These are phyloP conservation scores for Iguana delicatissima DNA, from an alignment of 2,797 vertebrate species.

Conservation along the genomic window DNA sequence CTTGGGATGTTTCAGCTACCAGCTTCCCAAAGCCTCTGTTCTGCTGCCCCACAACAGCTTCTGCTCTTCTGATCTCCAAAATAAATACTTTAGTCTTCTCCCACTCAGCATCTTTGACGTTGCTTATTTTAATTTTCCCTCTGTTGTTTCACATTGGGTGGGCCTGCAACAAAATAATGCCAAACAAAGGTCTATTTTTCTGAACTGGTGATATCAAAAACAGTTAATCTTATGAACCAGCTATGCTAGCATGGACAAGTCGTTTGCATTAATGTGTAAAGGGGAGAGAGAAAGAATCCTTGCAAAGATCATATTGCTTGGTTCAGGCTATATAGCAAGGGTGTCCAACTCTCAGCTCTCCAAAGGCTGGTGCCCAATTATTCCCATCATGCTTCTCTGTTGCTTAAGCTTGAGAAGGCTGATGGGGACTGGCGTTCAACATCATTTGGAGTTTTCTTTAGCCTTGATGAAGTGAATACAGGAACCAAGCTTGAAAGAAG, in stretches of 20 bases:
- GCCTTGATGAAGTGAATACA: neutral
- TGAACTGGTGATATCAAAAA: slow-evolving; percentile 15
- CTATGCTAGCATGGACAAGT: neutral
- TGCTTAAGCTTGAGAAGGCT: neutral
- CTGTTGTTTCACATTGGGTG: slow-evolving; percentile 15
- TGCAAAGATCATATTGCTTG: neutral
- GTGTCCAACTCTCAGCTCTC: neutral
- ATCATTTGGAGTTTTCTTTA: neutral
- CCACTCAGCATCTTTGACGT: neutral
- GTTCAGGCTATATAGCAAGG: neutral
- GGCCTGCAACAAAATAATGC: slow-evolving; percentile 7
- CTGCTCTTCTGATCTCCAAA: slow-evolving; percentile 19
- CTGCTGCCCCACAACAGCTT: neutral
- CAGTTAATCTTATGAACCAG: neutral
- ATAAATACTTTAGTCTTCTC: slow-evolving; percentile 9
- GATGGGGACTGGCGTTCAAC: neutral
- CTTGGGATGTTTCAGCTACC: neutral
- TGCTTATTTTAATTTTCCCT: neutral
- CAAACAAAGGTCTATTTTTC: slow-evolving; percentile 2
- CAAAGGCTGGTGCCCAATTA: neutral
- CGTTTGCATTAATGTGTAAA: neutral
- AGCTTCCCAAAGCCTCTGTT: slow-evolving; percentile 5
- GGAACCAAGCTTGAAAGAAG: neutral
- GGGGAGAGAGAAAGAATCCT: neutral
- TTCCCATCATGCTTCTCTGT: neutral